A percentile compares a stretch with the other conserved stretches of the same genome.
Evolutionary conservation across 2,888 invertebrate genomes (phyloP).

Genomic region (Acanthosepion lycidas): DNA sequence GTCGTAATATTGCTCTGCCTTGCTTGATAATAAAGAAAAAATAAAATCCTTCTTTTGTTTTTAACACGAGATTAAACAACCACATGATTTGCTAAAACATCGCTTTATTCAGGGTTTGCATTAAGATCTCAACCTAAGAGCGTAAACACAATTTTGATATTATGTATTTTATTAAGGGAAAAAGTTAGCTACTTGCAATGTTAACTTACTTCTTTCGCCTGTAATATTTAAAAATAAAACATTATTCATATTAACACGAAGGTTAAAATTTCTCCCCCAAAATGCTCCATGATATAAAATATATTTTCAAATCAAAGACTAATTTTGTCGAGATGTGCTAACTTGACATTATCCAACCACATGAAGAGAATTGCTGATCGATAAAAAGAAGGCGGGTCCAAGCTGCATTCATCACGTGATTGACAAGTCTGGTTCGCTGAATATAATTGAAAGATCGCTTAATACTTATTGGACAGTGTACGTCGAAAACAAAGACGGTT

Average conservation of each 20-base stretch:
- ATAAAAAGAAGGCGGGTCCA: background rate
- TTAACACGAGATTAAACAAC: too few species aligned
- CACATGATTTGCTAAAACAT: too few species aligned
- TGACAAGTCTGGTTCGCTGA: background rate
- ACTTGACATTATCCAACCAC: background rate
- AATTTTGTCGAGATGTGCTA: background rate
- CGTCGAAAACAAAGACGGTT: background rate
- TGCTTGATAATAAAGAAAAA: too few species aligned
- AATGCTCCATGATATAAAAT: background rate
- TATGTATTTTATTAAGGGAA: too few species aligned
- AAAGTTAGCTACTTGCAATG: too few species aligned
- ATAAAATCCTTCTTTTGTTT: too few species aligned
- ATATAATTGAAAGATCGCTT: background rate
- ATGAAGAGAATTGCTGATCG: background rate
- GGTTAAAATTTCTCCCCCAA: background rate
- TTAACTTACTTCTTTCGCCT: too few species aligned
- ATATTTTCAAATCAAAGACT: background rate
- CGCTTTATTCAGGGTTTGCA: too few species aligned
- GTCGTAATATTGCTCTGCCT: too few species aligned
- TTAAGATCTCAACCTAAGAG: too few species aligned
- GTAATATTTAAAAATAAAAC: too few species aligned
- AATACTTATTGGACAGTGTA: background rate
- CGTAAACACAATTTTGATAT: too few species aligned
- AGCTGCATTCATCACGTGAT: background rate
- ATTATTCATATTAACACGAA: background rate